Conservation (phyloP, 2,797 vertebrate species). For the Rhyacichthys aspro region DNA sequence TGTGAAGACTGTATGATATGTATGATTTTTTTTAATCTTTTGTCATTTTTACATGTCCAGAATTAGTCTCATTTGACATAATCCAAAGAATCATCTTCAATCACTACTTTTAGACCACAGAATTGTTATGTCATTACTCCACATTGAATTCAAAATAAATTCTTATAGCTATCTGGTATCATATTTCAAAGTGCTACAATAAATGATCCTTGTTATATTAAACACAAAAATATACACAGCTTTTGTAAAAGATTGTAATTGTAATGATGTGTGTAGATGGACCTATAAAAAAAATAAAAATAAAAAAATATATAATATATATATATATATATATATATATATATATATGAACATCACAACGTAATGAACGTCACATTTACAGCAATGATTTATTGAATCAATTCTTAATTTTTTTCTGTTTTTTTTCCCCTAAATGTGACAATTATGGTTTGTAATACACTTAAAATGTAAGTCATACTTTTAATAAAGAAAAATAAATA, state of each 20-base stretch:
- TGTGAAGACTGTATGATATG: not conserved
- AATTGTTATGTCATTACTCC: not conserved
- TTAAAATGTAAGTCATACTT: too few relatives aligned
- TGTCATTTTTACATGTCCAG: not conserved
- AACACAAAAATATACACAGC: constrained; percentile 10
- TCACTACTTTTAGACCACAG: not conserved
- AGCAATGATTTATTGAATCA: constrained; percentile 23
- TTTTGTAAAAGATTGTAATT: constrained; percentile 25
- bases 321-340: too few relatives aligned
- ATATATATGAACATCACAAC: too few relatives aligned
- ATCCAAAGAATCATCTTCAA: not conserved
- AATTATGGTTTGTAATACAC: too few relatives aligned
- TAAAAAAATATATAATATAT: too few relatives aligned
- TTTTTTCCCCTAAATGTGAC: too few relatives aligned
- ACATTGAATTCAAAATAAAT: not conserved
- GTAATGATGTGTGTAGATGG: constrained; percentile 34
- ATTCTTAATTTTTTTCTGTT: too few relatives aligned
- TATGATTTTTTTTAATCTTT: not conserved
- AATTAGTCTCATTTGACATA: constrained; percentile 1
- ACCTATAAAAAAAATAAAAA: too few relatives aligned
- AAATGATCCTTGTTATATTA: constrained; percentile 20
- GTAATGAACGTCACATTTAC: constrained; percentile 19
- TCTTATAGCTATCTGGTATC: not conserved
- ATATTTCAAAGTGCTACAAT: constrained; percentile 2
- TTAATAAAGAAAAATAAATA: too few relatives aligned